Evolutionary conservation across 2,888 invertebrate genomes (phyloP), one percentile per base, ranked within the genome.

Genomic region (Campoletis raptor): DNA sequence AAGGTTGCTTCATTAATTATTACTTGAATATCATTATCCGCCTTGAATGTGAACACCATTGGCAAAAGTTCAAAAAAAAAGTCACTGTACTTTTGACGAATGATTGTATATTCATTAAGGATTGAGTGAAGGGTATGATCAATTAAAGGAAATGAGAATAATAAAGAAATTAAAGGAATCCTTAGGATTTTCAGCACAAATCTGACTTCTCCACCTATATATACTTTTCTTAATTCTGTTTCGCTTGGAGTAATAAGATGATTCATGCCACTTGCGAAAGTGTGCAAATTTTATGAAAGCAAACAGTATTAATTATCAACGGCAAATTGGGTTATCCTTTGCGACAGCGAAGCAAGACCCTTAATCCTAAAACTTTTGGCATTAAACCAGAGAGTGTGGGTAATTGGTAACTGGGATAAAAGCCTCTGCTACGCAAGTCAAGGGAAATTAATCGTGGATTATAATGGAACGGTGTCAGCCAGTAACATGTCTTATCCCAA

Each of bases 231-330:
- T 54, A 42, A 69, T 69, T 42, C 42, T 57, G 5, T 40, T 73
- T 73, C 57, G 21, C 37, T 21, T 18, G 40, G 21, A 37, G 54
- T 40, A n/a, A 21, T 21, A 37, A 54, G 54, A 40, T 54, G 66
- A 77, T 66, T 48, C 30, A 42, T n/a, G 40, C 57, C 21, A 57
- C 36, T 72, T n/a, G 15, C 1, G 70, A 81, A 15, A 81, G 66
- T 86, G 81, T 83, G 83, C 64, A 45, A 24, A 24, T 76, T 64
- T 88, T 67, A 66, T 81, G 69, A 86, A 66, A 77, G 81, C 86
- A 89, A 88, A 87, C 87, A 89, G 81, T 64, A 83, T 61, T 89
- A 90, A 87, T 90, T 88, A 83, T 67, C 45, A 54, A 52, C 74
- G 83, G 85, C 79, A 80, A 89, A 86, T 87, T 87, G 83, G 64